Evolutionary conservation across 2,113 vertebrate genomes (phyloP), one percentile per base, ranked within the genome.

Genomic region (Coreoperca whiteheadi): DNA sequence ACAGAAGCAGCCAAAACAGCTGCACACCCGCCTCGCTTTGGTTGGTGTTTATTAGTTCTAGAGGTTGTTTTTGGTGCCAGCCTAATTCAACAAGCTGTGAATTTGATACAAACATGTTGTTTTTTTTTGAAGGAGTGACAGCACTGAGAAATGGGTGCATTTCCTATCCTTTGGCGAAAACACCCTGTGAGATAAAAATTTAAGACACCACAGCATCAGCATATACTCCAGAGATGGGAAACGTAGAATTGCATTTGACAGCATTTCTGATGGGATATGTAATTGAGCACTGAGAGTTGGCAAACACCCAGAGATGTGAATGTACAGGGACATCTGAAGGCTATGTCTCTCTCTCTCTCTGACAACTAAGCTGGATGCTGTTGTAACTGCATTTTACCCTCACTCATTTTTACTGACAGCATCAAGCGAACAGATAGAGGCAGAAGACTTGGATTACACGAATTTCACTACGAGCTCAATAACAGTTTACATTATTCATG

Each of bases 401-500:
- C 66, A 23, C 74, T 79, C 79, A 67, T 82, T 68, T 72, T 74
- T 41, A 75, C 87, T 64, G 86, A 87, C 85, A 75, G 57, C 65
- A 30, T 81, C 79, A 63, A 75, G 77, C 32, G 28, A 85, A 74
- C 88, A 77, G 74, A 75, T 30, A 67, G 25, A 21, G 66, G 10
- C n/a, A 6, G 30, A 10, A 56, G 43, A 53, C 60, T 77, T 30
- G 84, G 85, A 87, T 80, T 69, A 89, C 74, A 81, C 11, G 20
- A 34, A 78, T 86, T 79, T 69, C 70, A 79, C 76, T 39, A 79
- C 77, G 41, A 80, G 81, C 87, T 88, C 75, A 67, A 87, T 77
- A 88, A 81, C 77, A 69, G 68, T 84, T 91, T 89, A 46, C 85
- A 92, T 94, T 91, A 93, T 92, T 93, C 90, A 92, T 92, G 87